Conservation (phyloP, 2,113 vertebrate species). For the Guaruba guarouba region DNA sequence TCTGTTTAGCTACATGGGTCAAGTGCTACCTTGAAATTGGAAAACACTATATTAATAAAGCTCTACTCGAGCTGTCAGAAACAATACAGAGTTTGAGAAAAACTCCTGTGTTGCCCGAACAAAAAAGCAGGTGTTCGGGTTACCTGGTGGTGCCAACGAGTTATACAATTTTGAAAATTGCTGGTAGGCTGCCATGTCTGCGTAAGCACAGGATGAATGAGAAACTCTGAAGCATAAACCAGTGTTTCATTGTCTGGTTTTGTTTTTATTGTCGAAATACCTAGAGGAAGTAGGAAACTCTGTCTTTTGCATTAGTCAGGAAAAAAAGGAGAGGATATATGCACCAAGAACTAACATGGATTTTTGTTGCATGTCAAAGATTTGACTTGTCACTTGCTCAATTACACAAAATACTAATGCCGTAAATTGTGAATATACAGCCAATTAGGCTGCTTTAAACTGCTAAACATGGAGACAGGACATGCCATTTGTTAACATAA, state of each 20-base stretch:
- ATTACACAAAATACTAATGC: constrained; percentile 47
- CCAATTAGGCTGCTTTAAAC: constrained; percentile 58
- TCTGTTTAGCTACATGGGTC: constrained; percentile 62
- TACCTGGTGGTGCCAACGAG: background rate
- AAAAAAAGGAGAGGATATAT: constrained; percentile 20
- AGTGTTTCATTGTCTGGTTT: constrained; percentile 57
- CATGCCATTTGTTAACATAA: constrained; percentile 52
- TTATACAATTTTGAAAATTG: constrained; percentile 54
- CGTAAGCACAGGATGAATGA: background rate
- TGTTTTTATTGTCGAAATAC: constrained; percentile 57
- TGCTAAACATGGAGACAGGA: constrained; percentile 49
- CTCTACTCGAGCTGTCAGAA: constrained; percentile 53
- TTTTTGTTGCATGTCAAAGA: constrained; percentile 32
- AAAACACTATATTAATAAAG: constrained; percentile 60
- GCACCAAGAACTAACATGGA: background rate
- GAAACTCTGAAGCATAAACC: constrained; percentile 49
- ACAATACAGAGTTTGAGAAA: constrained; percentile 46
- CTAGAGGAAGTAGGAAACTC: constrained; percentile 42
- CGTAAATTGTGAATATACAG: background rate
- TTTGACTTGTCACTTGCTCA: constrained; percentile 56
- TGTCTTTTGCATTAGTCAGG: background rate
- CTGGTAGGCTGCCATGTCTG: constrained; percentile 49
- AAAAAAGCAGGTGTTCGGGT: constrained; percentile 54
- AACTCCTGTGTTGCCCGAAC: constrained; percentile 36
- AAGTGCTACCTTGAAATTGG: constrained; percentile 55